Evolutionary conservation across 2,888 invertebrate genomes (phyloP).

Genomic region (Hyposoter didymator): DNA sequence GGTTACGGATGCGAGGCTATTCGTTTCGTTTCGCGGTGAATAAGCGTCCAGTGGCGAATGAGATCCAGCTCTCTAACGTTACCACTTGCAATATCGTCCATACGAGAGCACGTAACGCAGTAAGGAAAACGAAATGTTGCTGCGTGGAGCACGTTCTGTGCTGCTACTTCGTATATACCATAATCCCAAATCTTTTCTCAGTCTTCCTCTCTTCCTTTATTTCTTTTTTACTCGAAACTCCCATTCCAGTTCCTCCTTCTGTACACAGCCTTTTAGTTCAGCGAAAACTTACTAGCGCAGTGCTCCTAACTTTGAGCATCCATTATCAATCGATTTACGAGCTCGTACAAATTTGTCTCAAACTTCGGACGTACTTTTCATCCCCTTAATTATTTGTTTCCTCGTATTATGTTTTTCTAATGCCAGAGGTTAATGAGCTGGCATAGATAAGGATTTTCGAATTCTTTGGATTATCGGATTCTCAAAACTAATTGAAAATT

Average conservation of each 20-base stretch:
- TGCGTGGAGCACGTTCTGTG: constrained; percentile 44
- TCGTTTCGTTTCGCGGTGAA: constrained; percentile 66
- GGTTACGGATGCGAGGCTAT: constrained; percentile 67
- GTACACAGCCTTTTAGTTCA: background rate
- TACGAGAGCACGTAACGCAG: constrained; percentile 66
- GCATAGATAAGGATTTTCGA: background rate
- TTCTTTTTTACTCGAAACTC: constrained; percentile 18
- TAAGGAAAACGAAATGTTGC: constrained; percentile 57
- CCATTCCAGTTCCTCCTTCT: constrained; percentile 10
- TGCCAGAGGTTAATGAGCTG: background rate
- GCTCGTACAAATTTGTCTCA: background rate
- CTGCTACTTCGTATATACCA: constrained; percentile 39
- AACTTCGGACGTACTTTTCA: background rate
- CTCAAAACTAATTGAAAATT: too few species aligned
- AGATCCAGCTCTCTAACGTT: constrained; percentile 49
- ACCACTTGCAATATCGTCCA: constrained; percentile 66
- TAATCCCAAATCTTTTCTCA: constrained; percentile 43
- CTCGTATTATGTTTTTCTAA: background rate
- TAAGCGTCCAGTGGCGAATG: constrained; percentile 50
- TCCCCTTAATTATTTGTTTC: background rate
- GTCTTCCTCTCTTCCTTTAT: constrained; percentile 4
- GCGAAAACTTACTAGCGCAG: background rate
- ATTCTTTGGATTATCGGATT: background rate
- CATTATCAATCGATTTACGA: constrained; percentile 7
- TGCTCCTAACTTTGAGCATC: background rate